Conservation (phyloP, 2,888 invertebrate species). For the Schizaphis graminum region DNA sequence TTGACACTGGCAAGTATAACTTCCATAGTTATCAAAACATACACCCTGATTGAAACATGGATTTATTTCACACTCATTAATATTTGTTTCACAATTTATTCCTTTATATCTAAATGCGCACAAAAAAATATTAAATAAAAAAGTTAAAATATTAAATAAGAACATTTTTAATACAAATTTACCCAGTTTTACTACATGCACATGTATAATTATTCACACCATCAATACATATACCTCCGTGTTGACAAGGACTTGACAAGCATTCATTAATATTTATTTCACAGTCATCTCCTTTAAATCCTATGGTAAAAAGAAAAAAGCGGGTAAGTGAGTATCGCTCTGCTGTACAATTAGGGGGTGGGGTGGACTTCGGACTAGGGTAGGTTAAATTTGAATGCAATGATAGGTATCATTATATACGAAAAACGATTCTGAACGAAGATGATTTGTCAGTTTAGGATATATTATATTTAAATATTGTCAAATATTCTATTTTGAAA, state of each 20-base stretch:
- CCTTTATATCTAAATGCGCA: constrained; percentile 75
- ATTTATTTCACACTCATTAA: constrained; percentile 84
- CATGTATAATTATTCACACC: constrained; percentile 74
- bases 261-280: constrained; percentile 90
- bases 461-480: too few relatives aligned
- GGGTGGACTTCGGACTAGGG: too few relatives aligned
- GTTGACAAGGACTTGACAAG: constrained; percentile 77
- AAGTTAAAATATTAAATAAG: neutral
- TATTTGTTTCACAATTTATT: constrained; percentile 81
- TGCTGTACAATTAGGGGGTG: too few relatives aligned
- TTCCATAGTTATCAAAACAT: constrained; percentile 85
- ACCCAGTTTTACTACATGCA: constrained; percentile 71
- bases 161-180: constrained; percentile 67
- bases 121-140: neutral
- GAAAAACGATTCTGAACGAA: too few relatives aligned
- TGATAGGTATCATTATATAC: too few relatives aligned
- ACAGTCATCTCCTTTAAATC: constrained; percentile 71
- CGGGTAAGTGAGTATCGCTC: too few relatives aligned
- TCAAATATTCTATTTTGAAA: too few relatives aligned
- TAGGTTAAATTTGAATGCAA: too few relatives aligned
- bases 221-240: constrained; percentile 77
- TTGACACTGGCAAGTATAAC: constrained; percentile 83
- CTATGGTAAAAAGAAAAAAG: constrained; percentile 61
- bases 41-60: constrained; percentile 85
- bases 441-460: too few relatives aligned